phyloP scores from a whole-genome alignment of 2,113 vertebrate genomes.

The Lepus timidus region DNA sequence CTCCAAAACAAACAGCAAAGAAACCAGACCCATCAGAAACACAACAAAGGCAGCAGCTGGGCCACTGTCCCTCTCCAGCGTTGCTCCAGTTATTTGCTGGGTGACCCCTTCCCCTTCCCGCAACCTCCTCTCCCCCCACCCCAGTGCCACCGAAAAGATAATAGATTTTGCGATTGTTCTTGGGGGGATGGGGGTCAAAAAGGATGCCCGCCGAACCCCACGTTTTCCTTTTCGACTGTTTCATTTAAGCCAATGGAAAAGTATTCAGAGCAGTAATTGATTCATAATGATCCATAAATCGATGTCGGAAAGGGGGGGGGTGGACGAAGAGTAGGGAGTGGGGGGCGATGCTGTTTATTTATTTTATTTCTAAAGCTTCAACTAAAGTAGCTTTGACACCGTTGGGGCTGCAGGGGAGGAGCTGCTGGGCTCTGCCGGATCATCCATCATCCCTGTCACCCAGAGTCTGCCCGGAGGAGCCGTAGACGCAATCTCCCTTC shows the following conservation, averaged over 20 bases:
- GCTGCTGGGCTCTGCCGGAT: slow-evolving; percentile 93
- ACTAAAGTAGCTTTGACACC: slow-evolving; percentile 93
- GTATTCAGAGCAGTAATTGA: slow-evolving; percentile 88
- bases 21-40: slow-evolving; percentile 25
- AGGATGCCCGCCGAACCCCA: slow-evolving; percentile 61
- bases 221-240: slow-evolving; percentile 75
- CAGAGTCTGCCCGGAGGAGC: slow-evolving; percentile 94
- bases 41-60: slow-evolving; percentile 77
- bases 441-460: slow-evolving; percentile 99
- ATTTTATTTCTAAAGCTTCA: slow-evolving; percentile 93
- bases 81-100: background rate
- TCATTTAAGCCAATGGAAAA: slow-evolving; percentile 85
- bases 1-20: slow-evolving; percentile 58
- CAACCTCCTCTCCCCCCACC: slow-evolving; percentile 52
- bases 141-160: slow-evolving; percentile 70
- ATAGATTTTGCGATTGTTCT: slow-evolving; percentile 70
- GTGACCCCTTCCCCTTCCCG: slow-evolving; percentile 49
- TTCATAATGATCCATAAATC: slow-evolving; percentile 89
- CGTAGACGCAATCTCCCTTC: slow-evolving; percentile 94
- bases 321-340: background rate
- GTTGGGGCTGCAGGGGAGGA: slow-evolving; percentile 95
- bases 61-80: background rate
- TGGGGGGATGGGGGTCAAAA: background rate
- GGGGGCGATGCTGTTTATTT: slow-evolving; percentile 86
- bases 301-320: slow-evolving; percentile 79